phyloP scores from a whole-genome alignment of 1,140 invertebrate genomes.

The Leptinotarsa lineolata region DNA sequence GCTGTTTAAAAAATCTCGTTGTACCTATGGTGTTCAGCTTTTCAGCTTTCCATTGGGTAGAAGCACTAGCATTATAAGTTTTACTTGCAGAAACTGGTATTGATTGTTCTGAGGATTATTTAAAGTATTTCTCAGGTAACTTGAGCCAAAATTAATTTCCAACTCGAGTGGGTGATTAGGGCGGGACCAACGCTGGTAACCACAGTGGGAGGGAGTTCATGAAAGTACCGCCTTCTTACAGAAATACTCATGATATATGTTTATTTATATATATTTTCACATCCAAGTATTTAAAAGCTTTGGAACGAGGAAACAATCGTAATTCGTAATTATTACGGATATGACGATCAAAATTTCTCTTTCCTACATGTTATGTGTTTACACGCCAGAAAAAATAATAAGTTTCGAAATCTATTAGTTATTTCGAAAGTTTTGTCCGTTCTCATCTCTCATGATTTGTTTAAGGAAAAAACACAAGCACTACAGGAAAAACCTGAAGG shows the following conservation, averaged over 20 bases:
- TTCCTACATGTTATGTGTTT: no score
- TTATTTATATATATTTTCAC: no score
- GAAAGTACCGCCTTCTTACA: neutral
- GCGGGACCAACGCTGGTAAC: neutral
- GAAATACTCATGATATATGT: neutral
- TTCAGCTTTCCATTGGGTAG: neutral
- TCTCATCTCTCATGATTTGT: no score
- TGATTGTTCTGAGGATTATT: neutral
- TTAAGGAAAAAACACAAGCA: no score
- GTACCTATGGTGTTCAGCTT: neutral
- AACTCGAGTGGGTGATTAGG: slow-evolving; percentile 1
- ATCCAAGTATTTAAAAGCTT: no score
- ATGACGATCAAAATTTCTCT: no score
- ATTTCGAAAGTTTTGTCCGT: no score
- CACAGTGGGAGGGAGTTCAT: neutral
- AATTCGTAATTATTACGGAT: no score
- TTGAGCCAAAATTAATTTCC: neutral
- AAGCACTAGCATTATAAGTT: neutral
- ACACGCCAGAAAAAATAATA: no score
- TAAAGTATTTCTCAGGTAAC: neutral
- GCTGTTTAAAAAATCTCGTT: neutral
- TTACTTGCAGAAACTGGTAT: slow-evolving; percentile 6
- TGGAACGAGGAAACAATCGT: no score
- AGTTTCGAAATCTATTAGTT: no score
- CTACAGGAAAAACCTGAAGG: no score